Percentiles rank a stretch among this genome's conserved stretches.
Conservation (phyloP, 1,140 invertebrate species). For the Drepana arcuata region DNA sequence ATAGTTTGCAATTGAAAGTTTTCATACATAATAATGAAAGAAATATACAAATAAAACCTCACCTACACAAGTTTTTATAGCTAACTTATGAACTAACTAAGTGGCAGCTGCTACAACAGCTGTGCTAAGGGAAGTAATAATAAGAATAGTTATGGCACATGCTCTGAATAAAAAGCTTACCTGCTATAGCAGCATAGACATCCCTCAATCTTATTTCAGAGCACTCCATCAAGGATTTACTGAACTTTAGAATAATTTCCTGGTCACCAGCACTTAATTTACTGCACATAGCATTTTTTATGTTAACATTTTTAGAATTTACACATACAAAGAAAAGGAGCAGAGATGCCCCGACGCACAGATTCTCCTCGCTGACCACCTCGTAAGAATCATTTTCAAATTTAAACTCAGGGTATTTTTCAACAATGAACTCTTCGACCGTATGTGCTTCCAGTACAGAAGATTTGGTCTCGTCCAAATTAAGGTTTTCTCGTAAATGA, state of each 20-base stretch:
- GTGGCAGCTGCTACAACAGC: too few relatives aligned
- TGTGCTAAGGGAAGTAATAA: too few relatives aligned
- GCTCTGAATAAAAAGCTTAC: too few relatives aligned
- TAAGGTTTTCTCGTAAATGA: slow-evolving; percentile 45
- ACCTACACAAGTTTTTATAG: too few relatives aligned
- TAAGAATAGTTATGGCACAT: too few relatives aligned
- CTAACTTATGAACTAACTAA: too few relatives aligned
- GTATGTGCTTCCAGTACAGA: slow-evolving; percentile 45
- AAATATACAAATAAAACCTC: too few relatives aligned
- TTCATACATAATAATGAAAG: too few relatives aligned
- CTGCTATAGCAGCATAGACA: slow-evolving; percentile 49
- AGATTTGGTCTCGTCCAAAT: slow-evolving; percentile 51
- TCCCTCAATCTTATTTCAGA: slow-evolving; percentile 31
- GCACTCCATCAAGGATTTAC: slow-evolving; percentile 50
- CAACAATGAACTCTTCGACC: slow-evolving; percentile 44
- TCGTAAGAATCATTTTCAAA: slow-evolving; percentile 49
- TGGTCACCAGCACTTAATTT: slow-evolving; percentile 46
- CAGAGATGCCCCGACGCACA: slow-evolving; percentile 45
- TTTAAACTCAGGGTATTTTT: slow-evolving; percentile 55
- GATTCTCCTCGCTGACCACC: slow-evolving; percentile 31
- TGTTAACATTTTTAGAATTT: slow-evolving; percentile 53
- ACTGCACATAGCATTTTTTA: slow-evolving; percentile 59
- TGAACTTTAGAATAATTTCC: slow-evolving; percentile 54
- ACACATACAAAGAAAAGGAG: slow-evolving; percentile 59
- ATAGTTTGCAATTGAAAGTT: too few relatives aligned